phyloP scores from a whole-genome alignment of 2,113 vertebrate genomes.

The Carassius carassius region DNA sequence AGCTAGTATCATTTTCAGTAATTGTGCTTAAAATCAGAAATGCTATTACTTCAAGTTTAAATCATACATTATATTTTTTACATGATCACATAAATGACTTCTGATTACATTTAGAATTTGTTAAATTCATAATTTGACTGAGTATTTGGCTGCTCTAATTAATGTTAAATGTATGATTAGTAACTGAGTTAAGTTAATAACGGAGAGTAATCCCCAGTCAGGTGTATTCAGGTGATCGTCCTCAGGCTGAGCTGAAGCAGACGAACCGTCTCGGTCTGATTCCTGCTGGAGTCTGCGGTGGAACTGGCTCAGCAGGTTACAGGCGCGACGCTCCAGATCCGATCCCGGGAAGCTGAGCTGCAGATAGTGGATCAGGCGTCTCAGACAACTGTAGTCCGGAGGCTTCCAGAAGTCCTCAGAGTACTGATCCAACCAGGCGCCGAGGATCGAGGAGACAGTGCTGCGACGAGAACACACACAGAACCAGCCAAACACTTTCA shows the following conservation, averaged over 20 bases:
- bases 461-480: constrained; percentile 62
- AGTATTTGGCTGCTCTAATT: no score
- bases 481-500: background rate
- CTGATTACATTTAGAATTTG: no score
- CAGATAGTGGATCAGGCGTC: constrained; percentile 90
- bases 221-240: no score
- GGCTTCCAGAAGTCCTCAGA: constrained; percentile 95
- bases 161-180: no score
- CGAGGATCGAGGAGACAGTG: constrained; percentile 95
- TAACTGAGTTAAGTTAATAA: no score
- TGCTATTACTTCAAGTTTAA: no score
- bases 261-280: constrained; percentile 80
- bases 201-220: no score
- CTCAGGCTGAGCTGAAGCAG: background rate
- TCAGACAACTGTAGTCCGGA: constrained; percentile 85
- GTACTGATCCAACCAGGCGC: constrained; percentile 97
- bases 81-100: no score
- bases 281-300: constrained; percentile 83
- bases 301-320: constrained; percentile 91
- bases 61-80: no score
- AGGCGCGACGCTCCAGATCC: constrained; percentile 90
- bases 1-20: no score
- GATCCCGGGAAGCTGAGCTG: constrained; percentile 89
- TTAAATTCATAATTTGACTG: no score
- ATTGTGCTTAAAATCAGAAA: no score